Base-by-base conservation (phyloP, 2,113 vertebrate species). In the Nettapus auritus region DNA sequence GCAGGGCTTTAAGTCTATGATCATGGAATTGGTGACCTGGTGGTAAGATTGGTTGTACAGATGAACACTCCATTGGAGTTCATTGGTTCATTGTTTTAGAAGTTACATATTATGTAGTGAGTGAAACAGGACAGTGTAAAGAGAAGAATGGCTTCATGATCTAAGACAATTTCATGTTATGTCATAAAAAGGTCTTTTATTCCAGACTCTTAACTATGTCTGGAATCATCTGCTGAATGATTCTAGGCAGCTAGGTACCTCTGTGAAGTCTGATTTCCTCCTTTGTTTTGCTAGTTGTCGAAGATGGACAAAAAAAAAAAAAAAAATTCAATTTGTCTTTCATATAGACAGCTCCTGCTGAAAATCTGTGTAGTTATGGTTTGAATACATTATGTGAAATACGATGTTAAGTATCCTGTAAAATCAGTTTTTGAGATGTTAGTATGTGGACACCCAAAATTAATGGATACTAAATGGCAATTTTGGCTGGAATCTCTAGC, bases 161-260 rank as follows among this genome's bases (percentile, higher is more conserved):
- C 21, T 81, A 52, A 66, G 28, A 19, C 33, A 73, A 18, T 81
- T 29, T 68, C 25, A 13, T 89, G 42, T 16, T 52, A 13, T 80
- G 36, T 63, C 9, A 19, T 71, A 63, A 17, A 40, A 31, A 7
- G 42, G 3, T 19, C 23, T 42, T 74, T 52, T 70, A 36, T 13
- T 57, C 19, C 33, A 38, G 56, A 31, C 22, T 44, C 6, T 36
- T 17, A 29, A 0, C 1, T 42, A 36, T 48, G 19, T n/a, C 42
- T 18, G 42, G 42, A 44, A 44, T 44, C 42, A 44, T 44, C 42
- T 76, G 22, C 21, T 89, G 55, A 31, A n/a, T 36, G 19, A 13
- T 60, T 82, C 55, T 74, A 55, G 14, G 36, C 63, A 25, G 11
- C 33, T 71, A 16, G 5, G 29, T 81, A 38, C 52, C 13, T 60